Base-by-base conservation (phyloP, 1,140 invertebrate genomes). In the Orchestia grillus region DNA sequence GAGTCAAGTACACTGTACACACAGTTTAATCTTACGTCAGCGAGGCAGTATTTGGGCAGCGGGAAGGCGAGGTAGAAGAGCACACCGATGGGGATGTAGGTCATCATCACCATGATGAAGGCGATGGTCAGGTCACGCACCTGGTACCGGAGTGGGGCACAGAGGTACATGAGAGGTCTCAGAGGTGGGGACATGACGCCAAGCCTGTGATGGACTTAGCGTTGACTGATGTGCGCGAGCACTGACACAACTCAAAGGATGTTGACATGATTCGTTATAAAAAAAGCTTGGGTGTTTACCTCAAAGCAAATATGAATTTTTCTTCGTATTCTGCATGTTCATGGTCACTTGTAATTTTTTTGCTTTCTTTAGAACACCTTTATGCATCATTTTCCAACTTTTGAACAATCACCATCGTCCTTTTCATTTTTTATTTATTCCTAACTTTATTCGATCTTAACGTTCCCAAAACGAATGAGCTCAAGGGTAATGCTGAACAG, bases 21-120 rank as follows among this genome's bases (percentile, higher is more conserved):
- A 77, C 11, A 19, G 62, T 28, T 36, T 3, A 77, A 19, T 98
- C 98, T 98, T 98, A 99, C 99, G 98, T 99, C 99, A 98, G 98
- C 98, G 96, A 99, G 99, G 97, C 99, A 99, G 40, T 97, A 97
- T 97, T 99, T 99, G 23, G 98, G 97, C 36, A 99, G 97, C 3
- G 99, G 99, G 97, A 99, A 99, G 95, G 98, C 98, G 8, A 98
- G 97, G 97, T 98, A 99, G 97, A 99, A 99, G 0, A 98, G 97
- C 16, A 98, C 97, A 41, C 99, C 99, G 96, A 99, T 98, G 90
- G 98, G 97, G 23, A 98, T 97, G 97, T 99, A 99, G 0, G 99
- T 99, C 4, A 98, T 95, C 0, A 98, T 98, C 6, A 99, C 98
- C 91, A 99, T 97, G 44, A 98, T 96, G 97, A 98, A 99, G 0